phyloP scores from a whole-genome alignment of 37 sponge, comb jelly and placozoan genomes.

The Halichondria panicea region DNA sequence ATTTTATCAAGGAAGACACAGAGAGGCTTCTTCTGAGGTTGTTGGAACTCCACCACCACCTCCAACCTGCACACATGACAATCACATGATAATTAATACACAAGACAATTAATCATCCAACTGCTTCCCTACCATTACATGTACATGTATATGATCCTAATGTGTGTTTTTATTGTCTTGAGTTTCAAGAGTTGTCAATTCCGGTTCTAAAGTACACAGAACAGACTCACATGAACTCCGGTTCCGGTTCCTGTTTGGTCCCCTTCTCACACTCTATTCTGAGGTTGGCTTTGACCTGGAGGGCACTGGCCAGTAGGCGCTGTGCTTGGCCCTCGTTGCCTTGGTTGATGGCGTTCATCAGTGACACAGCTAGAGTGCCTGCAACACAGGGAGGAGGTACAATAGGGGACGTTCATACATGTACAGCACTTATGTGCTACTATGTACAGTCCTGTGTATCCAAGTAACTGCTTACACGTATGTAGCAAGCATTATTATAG shows the following conservation, averaged over 20 bases:
- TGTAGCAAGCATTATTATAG: too few species aligned
- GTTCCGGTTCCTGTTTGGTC: too few species aligned
- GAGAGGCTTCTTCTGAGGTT: constrained; percentile 11
- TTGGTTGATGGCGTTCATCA: constrained; percentile 23
- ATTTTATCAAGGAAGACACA: constrained; percentile 22
- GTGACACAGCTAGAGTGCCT: neutral
- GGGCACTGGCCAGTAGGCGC: neutral
- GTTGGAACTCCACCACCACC: constrained; percentile 38
- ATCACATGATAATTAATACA: neutral
- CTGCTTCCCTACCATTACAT: neutral
- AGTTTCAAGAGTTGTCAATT: too few species aligned
- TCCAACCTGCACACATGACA: neutral
- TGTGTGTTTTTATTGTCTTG: too few species aligned
- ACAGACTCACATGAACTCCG: too few species aligned
- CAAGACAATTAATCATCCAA: neutral
- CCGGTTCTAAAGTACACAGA: too few species aligned
- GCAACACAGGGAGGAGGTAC: too few species aligned
- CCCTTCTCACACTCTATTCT: too few species aligned
- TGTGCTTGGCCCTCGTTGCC: constrained; percentile 7
- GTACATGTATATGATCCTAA: neutral
- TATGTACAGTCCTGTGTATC: neutral
- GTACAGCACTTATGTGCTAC: neutral
- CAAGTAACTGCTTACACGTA: too few species aligned
- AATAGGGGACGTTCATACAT: too few species aligned
- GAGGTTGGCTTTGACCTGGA: too few species aligned